Evolutionary conservation across 1,140 invertebrate genomes (phyloP).

Genomic region (Drosophila kanapiae): DNA sequence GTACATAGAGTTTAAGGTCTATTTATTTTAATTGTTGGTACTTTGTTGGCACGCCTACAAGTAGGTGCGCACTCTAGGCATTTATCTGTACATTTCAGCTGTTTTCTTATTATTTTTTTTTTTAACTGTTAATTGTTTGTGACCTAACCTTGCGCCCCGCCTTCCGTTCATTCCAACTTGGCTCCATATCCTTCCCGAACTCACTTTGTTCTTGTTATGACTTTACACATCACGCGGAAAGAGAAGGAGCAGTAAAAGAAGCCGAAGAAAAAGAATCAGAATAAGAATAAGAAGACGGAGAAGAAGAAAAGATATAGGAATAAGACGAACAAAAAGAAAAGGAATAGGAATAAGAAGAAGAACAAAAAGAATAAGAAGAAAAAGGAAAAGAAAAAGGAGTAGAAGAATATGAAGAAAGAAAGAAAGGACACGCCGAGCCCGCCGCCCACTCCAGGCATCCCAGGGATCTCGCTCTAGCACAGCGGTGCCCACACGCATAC

Average conservation of each 20-base stretch:
- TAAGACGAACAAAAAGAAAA: too few relatives aligned
- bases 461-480: neutral
- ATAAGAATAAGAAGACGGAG: too few relatives aligned
- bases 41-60: conserved; percentile 43
- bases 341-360: too few relatives aligned
- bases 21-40: conserved; percentile 70
- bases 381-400: too few relatives aligned
- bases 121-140: conserved; percentile 68
- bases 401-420: too few relatives aligned
- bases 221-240: conserved; percentile 12
- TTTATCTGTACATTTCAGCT: conserved; percentile 61
- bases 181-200: neutral
- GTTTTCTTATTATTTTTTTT: conserved; percentile 53
- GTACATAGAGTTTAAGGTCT: conserved; percentile 54
- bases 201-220: conserved; percentile 22
- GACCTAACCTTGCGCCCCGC: neutral
- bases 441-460: neutral
- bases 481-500: too few relatives aligned
- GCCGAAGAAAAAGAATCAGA: too few relatives aligned
- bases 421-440: neutral
- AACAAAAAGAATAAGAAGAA: too few relatives aligned
- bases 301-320: too few relatives aligned
- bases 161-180: conserved; percentile 40
- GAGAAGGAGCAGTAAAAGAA: neutral
- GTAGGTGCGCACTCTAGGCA: conserved; percentile 39